Evolutionary conservation across 2,888 invertebrate genomes (phyloP).

Genomic region (Deilephila elpenor): DNA sequence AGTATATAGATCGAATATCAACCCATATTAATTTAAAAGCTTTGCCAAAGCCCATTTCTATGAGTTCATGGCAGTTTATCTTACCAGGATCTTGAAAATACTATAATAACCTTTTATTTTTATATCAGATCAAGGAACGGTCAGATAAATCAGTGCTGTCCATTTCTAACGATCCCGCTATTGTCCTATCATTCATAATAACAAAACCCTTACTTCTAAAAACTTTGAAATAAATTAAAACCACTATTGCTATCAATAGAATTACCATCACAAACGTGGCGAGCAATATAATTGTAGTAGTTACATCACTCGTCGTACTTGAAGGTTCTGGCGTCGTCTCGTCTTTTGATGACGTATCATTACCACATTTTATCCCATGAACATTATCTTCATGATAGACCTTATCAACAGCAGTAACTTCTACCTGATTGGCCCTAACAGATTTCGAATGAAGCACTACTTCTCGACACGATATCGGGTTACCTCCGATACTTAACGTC

Average conservation of each 20-base stretch:
- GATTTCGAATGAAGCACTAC: constrained; percentile 61
- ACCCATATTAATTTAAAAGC: background rate
- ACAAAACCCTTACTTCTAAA: constrained; percentile 37
- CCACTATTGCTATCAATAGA: constrained; percentile 41
- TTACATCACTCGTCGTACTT: constrained; percentile 32
- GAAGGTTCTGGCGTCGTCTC: constrained; percentile 27
- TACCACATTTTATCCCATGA: constrained; percentile 74
- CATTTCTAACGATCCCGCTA: constrained; percentile 57
- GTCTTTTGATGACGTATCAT: constrained; percentile 41
- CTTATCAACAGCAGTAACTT: constrained; percentile 72
- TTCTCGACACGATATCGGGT: constrained; percentile 71
- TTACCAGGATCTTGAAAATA: background rate
- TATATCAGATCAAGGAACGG: constrained; percentile 42
- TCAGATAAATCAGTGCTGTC: constrained; percentile 54
- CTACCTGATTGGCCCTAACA: constrained; percentile 50
- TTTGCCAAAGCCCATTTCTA: background rate
- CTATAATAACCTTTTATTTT: no score
- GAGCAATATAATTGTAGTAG: constrained; percentile 42
- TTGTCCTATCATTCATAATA: background rate
- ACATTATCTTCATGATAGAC: constrained; percentile 77
- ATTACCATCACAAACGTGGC: constrained; percentile 52
- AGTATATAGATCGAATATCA: no score
- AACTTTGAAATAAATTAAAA: constrained; percentile 41
- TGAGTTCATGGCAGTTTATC: no score
- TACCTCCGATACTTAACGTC: constrained; percentile 71